Evolutionary conservation across 1,140 invertebrate genomes (phyloP).

Genomic region (Spodoptera litura): DNA sequence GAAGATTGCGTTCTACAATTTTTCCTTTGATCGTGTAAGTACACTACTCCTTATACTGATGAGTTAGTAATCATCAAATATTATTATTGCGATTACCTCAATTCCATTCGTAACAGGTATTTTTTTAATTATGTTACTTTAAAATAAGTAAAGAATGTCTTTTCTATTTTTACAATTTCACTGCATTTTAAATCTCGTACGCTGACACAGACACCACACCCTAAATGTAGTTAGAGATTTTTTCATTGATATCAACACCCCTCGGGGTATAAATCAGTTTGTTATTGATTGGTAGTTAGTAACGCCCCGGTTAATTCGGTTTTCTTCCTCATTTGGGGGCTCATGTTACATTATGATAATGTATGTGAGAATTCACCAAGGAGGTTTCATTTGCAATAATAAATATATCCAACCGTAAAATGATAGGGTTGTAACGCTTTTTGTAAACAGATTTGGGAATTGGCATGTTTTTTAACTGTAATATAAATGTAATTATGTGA

Average conservation of each 20-base stretch:
- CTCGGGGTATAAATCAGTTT: constrained; percentile 76
- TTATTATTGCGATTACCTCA: no score
- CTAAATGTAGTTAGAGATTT: constrained; percentile 47
- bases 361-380: constrained; percentile 46
- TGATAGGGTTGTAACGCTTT: background rate
- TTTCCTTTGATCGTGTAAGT: no score
- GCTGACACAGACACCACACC: constrained; percentile 27
- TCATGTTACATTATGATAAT: constrained; percentile 62
- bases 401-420: background rate
- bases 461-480: background rate
- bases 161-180: background rate
- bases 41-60: no score
- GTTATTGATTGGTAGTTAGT: constrained; percentile 82
- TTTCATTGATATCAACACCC: constrained; percentile 60
- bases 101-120: no score
- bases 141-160: background rate
- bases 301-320: constrained; percentile 68
- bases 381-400: constrained; percentile 18
- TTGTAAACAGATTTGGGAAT: background rate
- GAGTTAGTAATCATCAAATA: no score
- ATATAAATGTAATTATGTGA: no score
- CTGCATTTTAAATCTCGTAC: background rate
- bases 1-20: no score
- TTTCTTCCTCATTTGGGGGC: constrained; percentile 58
- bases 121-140: background rate